Evolutionary conservation across 2,797 vertebrate species (phyloP).

Genomic region (Sebastes iracundus): DNA sequence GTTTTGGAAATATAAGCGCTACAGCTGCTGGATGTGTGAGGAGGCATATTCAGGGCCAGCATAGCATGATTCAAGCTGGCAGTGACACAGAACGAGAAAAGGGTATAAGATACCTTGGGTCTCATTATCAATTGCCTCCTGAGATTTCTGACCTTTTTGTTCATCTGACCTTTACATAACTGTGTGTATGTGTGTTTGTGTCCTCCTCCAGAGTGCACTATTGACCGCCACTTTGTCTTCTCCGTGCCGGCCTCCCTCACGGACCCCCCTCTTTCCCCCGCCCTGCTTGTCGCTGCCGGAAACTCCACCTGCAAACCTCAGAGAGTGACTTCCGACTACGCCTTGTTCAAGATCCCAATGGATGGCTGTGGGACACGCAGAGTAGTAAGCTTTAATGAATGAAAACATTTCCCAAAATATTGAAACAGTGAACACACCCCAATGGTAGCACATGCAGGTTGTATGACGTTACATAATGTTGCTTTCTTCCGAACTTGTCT

Average conservation of each 20-base stretch:
- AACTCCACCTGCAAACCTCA: constrained; percentile 76
- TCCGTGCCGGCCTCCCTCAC: constrained; percentile 77
- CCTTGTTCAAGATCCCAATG: constrained; percentile 84
- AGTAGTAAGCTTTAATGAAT: constrained; percentile 68
- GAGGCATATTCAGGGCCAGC: constrained; percentile 40
- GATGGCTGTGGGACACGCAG: constrained; percentile 80
- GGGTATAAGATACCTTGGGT: constrained; percentile 66
- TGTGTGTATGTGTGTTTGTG: not conserved
- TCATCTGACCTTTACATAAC: constrained; percentile 63
- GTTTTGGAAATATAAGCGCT: constrained; percentile 40
- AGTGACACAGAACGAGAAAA: constrained; percentile 58
- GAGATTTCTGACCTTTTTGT: constrained; percentile 72
- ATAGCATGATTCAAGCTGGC: constrained; percentile 47
- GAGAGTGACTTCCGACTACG: constrained; percentile 73
- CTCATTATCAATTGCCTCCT: constrained; percentile 69
- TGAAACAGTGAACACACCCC: not conserved
- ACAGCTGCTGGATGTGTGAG: constrained; percentile 41
- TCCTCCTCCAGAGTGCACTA: constrained; percentile 81
- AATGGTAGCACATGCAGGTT: no score
- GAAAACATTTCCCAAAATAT: not conserved
- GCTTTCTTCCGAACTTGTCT: no score
- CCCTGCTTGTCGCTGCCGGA: constrained; percentile 69
- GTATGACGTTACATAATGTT: no score
- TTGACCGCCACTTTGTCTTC: constrained; percentile 85
- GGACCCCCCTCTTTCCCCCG: constrained; percentile 77